Conservation (phyloP, 2,888 invertebrate genomes). For the Sarcophaga rosellei region DNA sequence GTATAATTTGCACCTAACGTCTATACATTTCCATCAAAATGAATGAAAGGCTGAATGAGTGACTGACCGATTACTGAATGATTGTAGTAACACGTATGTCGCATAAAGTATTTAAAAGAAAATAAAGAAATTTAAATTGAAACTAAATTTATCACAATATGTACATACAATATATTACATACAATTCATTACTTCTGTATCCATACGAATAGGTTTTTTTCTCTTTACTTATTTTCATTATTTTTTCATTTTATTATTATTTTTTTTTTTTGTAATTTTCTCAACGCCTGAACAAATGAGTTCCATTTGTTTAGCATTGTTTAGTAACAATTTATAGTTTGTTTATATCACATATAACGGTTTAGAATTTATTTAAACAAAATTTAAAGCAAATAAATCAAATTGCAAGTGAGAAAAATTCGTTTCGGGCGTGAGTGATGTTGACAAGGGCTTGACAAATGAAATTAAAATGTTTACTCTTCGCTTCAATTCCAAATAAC, state of each 20-base stretch:
- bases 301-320: constrained; percentile 7
- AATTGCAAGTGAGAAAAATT: constrained; percentile 26
- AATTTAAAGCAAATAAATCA: constrained; percentile 30
- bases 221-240: background rate
- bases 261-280: background rate
- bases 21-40: background rate
- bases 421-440: constrained; percentile 35
- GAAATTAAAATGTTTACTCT: constrained; percentile 5
- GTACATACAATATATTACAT: background rate
- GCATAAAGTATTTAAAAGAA: constrained; percentile 1
- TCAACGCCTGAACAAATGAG: constrained; percentile 16
- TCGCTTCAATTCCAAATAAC: background rate
- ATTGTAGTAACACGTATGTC: background rate
- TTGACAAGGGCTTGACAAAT: constrained; percentile 35
- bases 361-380: constrained; percentile 41
- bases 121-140: background rate
- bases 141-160: constrained; percentile 27
- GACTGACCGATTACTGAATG: too few species aligned
- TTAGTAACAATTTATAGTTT: constrained; percentile 62
- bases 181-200: too few species aligned
- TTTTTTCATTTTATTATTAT: background rate
- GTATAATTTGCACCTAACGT: background rate
- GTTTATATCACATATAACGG: constrained; percentile 52
- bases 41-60: too few species aligned
- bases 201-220: background rate